Evolutionary conservation across 2,113 vertebrate species (phyloP).

Genomic region (Perca flavescens): DNA sequence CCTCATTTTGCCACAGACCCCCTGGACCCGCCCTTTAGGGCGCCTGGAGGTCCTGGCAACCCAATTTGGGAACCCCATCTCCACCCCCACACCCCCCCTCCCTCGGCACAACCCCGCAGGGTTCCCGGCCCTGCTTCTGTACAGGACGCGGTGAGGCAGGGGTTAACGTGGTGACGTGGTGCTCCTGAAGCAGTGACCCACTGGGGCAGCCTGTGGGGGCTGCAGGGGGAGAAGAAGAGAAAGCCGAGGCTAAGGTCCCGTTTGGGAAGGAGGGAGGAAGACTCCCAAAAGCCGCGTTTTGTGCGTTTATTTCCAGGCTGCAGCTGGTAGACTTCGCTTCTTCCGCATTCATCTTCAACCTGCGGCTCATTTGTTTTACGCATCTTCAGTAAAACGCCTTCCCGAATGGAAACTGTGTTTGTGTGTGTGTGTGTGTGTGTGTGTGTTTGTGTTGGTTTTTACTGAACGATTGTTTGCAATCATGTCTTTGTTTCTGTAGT

Average conservation of each 20-base stretch:
- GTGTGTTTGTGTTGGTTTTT: conserved; percentile 6
- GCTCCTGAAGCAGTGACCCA: conserved; percentile 80
- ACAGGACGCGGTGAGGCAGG: conserved; percentile 65
- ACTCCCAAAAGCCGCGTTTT: conserved; percentile 36
- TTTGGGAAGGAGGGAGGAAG: conserved; percentile 52
- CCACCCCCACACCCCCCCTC: not conserved
- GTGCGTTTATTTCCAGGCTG: conserved; percentile 48
- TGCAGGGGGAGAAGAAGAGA: conserved; percentile 61
- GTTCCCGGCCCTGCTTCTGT: conserved; percentile 15
- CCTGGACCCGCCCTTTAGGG: conserved; percentile 53
- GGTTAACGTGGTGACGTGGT: conserved; percentile 85
- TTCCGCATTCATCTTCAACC: conserved; percentile 54
- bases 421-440: conserved; percentile 51
- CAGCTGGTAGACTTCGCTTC: conserved; percentile 14
- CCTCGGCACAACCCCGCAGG: not conserved
- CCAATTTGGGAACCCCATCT: conserved; percentile 23
- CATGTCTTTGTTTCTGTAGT: conserved; percentile 37
- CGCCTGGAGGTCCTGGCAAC: conserved; percentile 40
- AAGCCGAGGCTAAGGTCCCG: conserved; percentile 62
- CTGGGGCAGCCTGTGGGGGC: conserved; percentile 74
- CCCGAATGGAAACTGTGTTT: conserved; percentile 58
- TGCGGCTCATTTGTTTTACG: conserved; percentile 56
- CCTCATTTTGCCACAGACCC: conserved; percentile 53
- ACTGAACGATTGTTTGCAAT: conserved; percentile 25
- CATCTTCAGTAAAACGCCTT: conserved; percentile 63